A percentile compares a stretch with the other conserved stretches of the same genome.
phyloP scores from a whole-genome alignment of 92 coral and sea anemone species.

The Zoanthus solanderi region DNA sequence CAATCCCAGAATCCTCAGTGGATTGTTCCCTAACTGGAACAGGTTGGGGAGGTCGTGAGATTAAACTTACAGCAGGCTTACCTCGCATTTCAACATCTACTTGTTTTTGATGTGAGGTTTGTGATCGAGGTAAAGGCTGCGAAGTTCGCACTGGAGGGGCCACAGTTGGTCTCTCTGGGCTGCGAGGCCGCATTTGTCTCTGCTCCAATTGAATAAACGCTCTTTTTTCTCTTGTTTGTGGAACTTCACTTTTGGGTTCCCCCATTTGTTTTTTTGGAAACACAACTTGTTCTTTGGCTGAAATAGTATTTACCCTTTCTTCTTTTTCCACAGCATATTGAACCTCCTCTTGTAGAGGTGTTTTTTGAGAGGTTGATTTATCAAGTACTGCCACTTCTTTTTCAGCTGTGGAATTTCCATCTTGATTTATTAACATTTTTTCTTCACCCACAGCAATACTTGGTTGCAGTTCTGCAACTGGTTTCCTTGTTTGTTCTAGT shows the following conservation, averaged over 20 bases:
- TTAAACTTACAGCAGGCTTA: not conserved
- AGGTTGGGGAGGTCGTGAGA: constrained; percentile 16
- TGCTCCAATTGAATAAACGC: not conserved
- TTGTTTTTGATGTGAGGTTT: not conserved
- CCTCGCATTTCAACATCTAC: constrained; percentile 25
- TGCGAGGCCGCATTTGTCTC: not conserved
- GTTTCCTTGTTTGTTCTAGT: constrained; percentile 12
- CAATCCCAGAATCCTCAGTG: constrained; percentile 40
- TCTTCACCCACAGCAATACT: not conserved
- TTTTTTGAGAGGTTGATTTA: not conserved
- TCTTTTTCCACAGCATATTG: not conserved
- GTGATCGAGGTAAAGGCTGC: not conserved
- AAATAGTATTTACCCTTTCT: not conserved
- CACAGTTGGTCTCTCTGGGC: not conserved
- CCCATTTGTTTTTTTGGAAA: too few species aligned
- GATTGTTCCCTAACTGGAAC: constrained; percentile 4
- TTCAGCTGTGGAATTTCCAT: not conserved
- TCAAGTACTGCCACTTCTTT: not conserved
- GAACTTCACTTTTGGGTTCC: too few species aligned
- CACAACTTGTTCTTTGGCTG: not conserved
- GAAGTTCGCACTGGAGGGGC: not conserved
- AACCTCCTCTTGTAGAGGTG: not conserved
- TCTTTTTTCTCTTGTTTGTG: not conserved
- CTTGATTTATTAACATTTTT: not conserved
- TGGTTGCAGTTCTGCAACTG: not conserved